Evolutionary conservation across 2,797 vertebrate species (phyloP).

Genomic region (Adelosebastes latens): DNA sequence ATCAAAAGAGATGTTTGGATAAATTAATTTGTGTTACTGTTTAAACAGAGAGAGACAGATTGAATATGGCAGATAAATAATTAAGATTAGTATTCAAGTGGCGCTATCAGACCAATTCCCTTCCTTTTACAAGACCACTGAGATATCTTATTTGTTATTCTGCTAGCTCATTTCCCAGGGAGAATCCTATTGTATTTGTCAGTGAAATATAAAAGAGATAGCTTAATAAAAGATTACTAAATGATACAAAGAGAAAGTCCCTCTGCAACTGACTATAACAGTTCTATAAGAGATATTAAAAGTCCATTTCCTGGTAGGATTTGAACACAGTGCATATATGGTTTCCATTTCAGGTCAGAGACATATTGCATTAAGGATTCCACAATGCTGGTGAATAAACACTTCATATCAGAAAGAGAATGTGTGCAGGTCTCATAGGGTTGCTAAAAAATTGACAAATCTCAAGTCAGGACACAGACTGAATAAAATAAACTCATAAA

Average conservation of each 20-base stretch:
- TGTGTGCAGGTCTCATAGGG: background rate
- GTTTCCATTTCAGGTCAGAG: background rate
- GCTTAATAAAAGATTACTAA: background rate
- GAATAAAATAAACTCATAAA: background rate
- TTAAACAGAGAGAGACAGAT: background rate
- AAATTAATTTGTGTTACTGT: background rate
- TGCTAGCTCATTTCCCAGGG: background rate
- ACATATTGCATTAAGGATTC: background rate
- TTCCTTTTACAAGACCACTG: background rate
- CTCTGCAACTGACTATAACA: background rate
- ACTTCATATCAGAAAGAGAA: background rate
- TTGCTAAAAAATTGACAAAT: background rate
- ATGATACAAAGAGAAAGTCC: background rate
- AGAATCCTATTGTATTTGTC: background rate
- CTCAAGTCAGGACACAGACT: slow-evolving; percentile 1
- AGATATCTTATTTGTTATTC: background rate
- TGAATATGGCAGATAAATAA: background rate
- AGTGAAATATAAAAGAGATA: background rate
- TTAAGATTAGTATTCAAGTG: background rate
- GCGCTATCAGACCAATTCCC: background rate
- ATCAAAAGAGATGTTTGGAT: background rate
- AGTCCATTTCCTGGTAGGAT: background rate
- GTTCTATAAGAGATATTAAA: background rate
- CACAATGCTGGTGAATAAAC: background rate
- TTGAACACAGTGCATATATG: background rate